These are phyloP conservation scores for Propithecus deckenii DNA, from an alignment of 2,797 vertebrate species.

Conservation along the genomic window DNA sequence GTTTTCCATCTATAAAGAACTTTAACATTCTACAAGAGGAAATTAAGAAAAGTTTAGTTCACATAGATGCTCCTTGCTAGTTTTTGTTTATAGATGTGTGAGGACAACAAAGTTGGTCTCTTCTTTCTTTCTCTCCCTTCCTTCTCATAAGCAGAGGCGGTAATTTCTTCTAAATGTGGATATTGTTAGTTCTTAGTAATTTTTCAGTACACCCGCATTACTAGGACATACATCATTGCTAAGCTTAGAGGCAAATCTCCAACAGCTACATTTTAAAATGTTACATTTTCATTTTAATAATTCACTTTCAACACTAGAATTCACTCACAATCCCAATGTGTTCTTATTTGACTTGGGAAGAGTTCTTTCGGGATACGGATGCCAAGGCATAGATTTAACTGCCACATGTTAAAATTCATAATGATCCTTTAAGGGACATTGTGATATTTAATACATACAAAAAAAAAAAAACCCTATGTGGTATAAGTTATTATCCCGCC, in stretches of 20 bases:
- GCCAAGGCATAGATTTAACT: not conserved
- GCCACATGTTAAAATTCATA: not conserved
- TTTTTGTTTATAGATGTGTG: not conserved
- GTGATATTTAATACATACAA: not conserved
- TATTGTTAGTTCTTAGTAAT: not conserved
- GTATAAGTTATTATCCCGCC: not conserved
- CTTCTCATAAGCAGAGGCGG: not conserved
- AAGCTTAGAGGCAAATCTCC: not conserved
- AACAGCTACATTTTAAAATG: not conserved
- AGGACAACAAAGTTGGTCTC: not conserved
- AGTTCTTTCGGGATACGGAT: not conserved
- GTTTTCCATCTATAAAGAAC: not conserved
- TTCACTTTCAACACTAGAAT: not conserved
- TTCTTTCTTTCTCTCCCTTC: not conserved
- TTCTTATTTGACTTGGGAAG: not conserved
- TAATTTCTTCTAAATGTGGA: not conserved
- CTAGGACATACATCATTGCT: not conserved
- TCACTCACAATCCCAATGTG: not conserved
- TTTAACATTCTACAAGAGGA: not conserved
- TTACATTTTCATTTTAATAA: not conserved
- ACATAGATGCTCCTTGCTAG: not conserved
- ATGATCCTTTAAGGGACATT: not conserved
- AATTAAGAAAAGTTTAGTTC: not conserved
- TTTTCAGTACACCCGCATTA: not conserved
- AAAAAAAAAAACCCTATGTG: not conserved